A percentile compares a stretch with the other conserved stretches of the same genome.
These are phyloP conservation scores for Eurytemora carolleeae DNA, from an alignment of 1,140 invertebrate genomes.

Conservation along the genomic window DNA sequence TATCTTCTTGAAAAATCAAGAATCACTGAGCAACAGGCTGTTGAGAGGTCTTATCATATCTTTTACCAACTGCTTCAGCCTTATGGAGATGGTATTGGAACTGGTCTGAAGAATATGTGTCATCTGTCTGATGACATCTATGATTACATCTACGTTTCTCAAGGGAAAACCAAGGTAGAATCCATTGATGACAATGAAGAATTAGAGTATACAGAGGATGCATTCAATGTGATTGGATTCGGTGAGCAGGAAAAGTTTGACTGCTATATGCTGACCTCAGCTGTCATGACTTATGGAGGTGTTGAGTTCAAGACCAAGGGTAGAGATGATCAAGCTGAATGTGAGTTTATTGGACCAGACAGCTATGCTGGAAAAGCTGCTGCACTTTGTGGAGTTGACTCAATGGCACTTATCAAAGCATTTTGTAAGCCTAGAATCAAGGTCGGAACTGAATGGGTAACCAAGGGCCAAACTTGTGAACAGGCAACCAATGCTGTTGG, in stretches of 20 bases:
- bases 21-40: conserved; percentile 94
- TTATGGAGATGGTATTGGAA: too few species aligned
- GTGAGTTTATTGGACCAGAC: conserved; percentile 67
- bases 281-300: conserved; percentile 94
- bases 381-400: conserved; percentile 59
- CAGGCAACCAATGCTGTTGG: conserved; percentile 36
- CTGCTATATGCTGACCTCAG: conserved; percentile 88
- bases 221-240: too few species aligned
- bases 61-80: conserved; percentile 99
- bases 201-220: too few species aligned
- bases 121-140: conserved; percentile 39
- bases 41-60: conserved; percentile 99
- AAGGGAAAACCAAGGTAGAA: too few species aligned
- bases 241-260: too few species aligned
- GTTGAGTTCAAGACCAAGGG: conserved; percentile 99
- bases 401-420: conserved; percentile 77
- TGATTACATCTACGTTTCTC: conserved; percentile 27
- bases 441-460: too few species aligned
- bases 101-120: conserved; percentile 38
- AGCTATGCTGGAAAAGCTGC: conserved; percentile 19
- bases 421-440: too few species aligned
- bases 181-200: too few species aligned
- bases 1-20: conserved; percentile 99
- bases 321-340: conserved; percentile 97
- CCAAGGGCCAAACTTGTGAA: conserved; percentile 94